Evolutionary conservation across 2,888 invertebrate species (phyloP).

Genomic region (Meiosimyza platycephala): DNA sequence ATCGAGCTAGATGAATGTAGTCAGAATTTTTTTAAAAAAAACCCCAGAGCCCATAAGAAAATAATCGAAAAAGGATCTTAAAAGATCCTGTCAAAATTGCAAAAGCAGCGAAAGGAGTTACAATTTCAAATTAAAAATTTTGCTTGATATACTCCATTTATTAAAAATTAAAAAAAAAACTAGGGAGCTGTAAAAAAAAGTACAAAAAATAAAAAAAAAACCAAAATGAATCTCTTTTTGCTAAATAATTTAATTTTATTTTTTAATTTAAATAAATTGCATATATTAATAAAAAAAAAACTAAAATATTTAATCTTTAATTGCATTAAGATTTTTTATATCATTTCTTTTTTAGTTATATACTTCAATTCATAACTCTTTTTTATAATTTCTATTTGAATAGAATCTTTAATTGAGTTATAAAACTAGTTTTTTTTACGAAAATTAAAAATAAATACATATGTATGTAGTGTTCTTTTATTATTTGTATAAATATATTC

Average conservation of each 20-base stretch:
- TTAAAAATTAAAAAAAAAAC: too few species aligned
- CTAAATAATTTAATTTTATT: background rate
- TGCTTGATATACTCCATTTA: too few species aligned
- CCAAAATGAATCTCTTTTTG: background rate
- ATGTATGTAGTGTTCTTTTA: background rate
- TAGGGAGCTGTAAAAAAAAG: too few species aligned
- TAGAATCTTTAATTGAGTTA: constrained; percentile 7
- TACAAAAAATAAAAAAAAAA: too few species aligned
- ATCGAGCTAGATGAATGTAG: too few species aligned
- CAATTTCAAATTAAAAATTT: too few species aligned
- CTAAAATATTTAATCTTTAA: constrained; percentile 1
- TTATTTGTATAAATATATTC: constrained; percentile 10
- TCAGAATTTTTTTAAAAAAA: too few species aligned
- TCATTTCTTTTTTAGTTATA: background rate
- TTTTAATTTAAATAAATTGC: constrained; percentile 5
- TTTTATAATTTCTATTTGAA: background rate
- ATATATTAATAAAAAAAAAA: background rate
- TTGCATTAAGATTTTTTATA: constrained; percentile 4
- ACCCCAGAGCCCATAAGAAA: too few species aligned
- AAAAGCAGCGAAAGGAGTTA: too few species aligned
- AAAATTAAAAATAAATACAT: constrained; percentile 1
- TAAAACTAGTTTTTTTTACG: constrained; percentile 7
- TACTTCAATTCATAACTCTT: background rate
- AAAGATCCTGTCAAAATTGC: too few species aligned
- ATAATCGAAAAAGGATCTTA: too few species aligned